Percentiles rank a stretch among this genome's conserved stretches.
phyloP scores from a whole-genome alignment of 2,797 vertebrate genomes.

The Merluccius polli region DNA sequence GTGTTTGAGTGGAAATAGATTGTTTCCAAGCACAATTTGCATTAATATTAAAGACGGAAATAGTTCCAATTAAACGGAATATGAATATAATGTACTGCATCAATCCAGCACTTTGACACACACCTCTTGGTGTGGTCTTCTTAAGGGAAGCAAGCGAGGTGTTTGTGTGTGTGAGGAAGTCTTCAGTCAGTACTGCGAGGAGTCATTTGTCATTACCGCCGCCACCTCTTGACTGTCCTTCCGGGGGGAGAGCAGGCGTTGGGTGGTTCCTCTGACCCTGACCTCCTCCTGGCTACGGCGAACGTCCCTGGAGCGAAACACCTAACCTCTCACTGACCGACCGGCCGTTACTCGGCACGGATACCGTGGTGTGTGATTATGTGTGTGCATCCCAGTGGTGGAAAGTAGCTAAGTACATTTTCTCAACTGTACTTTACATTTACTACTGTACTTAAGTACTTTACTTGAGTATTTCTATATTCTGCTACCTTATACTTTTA shows the following conservation, averaged over 20 bases:
- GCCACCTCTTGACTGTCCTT: not conserved
- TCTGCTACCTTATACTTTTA: too few species aligned
- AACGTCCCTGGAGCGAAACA: not conserved
- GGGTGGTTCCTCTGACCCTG: not conserved
- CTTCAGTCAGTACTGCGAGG: too few species aligned
- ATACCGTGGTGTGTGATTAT: not conserved
- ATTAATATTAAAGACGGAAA: not conserved
- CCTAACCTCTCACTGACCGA: not conserved
- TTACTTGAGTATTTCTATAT: too few species aligned
- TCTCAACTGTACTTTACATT: too few species aligned
- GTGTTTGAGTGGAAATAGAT: not conserved
- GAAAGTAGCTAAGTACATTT: too few species aligned
- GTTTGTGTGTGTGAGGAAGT: not conserved
- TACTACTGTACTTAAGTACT: too few species aligned
- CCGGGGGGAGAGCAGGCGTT: not conserved
- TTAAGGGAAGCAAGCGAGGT: not conserved
- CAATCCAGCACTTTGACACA: not conserved
- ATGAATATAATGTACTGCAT: not conserved
- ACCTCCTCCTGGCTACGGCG: not conserved
- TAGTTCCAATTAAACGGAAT: not conserved
- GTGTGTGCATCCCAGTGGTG: not conserved
- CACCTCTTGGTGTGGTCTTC: not conserved
- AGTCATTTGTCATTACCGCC: not conserved
- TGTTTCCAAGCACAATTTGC: not conserved
- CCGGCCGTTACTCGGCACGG: not conserved